A percentile compares a stretch with the other conserved stretches of the same genome.
These are phyloP conservation scores for Lucinisca nassula DNA, from an alignment of 2,888 invertebrate species.

Conservation along the genomic window DNA sequence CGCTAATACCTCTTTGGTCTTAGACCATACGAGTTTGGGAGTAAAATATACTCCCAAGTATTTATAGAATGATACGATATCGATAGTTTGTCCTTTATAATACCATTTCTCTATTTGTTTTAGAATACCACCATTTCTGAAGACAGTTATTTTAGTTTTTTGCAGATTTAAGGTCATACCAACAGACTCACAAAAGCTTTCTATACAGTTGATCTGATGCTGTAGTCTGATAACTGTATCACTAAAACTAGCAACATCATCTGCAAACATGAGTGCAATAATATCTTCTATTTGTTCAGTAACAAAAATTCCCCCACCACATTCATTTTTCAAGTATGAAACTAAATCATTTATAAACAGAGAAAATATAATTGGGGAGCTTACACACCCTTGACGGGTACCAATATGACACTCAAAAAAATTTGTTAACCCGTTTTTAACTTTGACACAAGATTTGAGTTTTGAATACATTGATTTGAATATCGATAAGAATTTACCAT, in stretches of 20 bases:
- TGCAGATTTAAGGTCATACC: constrained; percentile 32
- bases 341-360: constrained; percentile 16
- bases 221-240: constrained; percentile 26
- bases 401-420: constrained; percentile 2
- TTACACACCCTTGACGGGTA: constrained; percentile 18
- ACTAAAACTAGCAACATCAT: constrained; percentile 21
- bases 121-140: constrained; percentile 9
- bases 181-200: constrained; percentile 5
- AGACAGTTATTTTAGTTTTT: constrained; percentile 23
- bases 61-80: constrained; percentile 24
- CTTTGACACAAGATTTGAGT: not conserved
- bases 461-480: constrained; percentile 14
- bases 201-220: constrained; percentile 20
- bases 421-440: not conserved
- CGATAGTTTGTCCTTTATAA: not conserved
- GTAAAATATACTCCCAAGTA: constrained; percentile 24
- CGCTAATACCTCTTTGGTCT: not conserved
- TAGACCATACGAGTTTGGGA: constrained; percentile 16
- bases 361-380: constrained; percentile 20
- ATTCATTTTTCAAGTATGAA: not conserved
- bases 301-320: not conserved
- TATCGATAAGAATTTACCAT: constrained; percentile 4
- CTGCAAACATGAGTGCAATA: constrained; percentile 24
- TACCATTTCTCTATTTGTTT: constrained; percentile 19
- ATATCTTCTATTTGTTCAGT: constrained; percentile 8